Base-by-base conservation (phyloP, 2,113 vertebrate species). In the Manacus vitellinus region DNA sequence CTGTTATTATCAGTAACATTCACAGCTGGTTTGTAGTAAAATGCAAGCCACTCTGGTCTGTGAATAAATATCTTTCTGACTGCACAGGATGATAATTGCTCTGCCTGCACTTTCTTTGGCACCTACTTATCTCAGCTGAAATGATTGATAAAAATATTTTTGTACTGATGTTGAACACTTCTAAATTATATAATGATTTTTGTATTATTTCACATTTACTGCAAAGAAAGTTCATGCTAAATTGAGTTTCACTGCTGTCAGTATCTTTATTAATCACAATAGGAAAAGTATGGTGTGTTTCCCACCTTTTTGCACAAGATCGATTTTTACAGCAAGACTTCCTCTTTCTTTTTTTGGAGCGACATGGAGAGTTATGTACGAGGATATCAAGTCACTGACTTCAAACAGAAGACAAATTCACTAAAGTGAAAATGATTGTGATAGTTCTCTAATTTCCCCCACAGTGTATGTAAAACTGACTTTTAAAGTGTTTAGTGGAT, bases 401-500 rank as follows among this genome's bases (percentile, higher is more conserved):
- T 98, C 96, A 95, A 96, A 97, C 91, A 92, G 93, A 97, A 95
- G 93, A 95, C 96, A 95, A 97, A 98, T 97, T 98, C 95, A 97
- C 92, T 96, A 98, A 98, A 98, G 97, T 98, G 97, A 96, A 97
- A 98, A 97, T 96, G 96, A 97, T 98, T 91, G 94, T 97, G 97
- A 92, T 97, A 96, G 97, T 95, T 94, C 97, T 95, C 95, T 98
- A 97, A 96, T 97, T 96, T 95, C 88, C 97, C 96, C 96, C 72
- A 79, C 96, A 51, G 96, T 96, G 90, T 98, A 98, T 98, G 98
- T 98, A 98, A 98, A 98, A 98, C 97, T 98, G 98, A 98, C 98
- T 98, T 98, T 98, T 98, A 98, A 97, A 98, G 98, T 98, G 98
- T 98, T 97, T 98, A 97, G 98, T 97, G 97, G 97, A 96, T 98